Base-by-base conservation (phyloP, 2,113 vertebrate genomes). In the Callionymus lyra region DNA sequence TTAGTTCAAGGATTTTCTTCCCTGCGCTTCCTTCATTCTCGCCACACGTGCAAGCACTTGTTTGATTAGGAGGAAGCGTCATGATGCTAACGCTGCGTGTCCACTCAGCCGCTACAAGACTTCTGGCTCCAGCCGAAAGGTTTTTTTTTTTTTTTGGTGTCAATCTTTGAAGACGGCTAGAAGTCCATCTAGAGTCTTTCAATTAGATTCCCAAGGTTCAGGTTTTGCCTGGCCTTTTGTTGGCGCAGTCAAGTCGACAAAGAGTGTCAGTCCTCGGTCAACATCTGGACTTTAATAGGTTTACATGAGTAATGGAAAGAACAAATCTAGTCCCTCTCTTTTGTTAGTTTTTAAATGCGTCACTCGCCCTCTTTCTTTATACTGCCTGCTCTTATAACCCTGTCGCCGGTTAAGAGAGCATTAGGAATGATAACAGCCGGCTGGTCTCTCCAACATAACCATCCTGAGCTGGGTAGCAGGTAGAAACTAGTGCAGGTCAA, bases 251-350 rank as follows among this genome's bases (percentile, higher is more conserved):
- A 56, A 27, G 31, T 47, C 10, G 33, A 51, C 27, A 38, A 19
- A 42, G 13, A 34, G 44, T 52, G 69, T 59, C 44, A 58, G 10
- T 42, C 40, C 10, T 11, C 21, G 60, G 62, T 66, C 68, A 57
- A 56, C 70, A 77, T 72, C 73, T 82, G 66, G 74, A 36, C 44
- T 65, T 74, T 76, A 72, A 69, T 63, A 40, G 50, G 41, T 66
- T 70, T 59, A 52, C 48, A 63, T 50, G 58, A 27, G 68, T 68
- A 73, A 72, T 80, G 74, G 70, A 80, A 81, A 64, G 58, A 70
- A 44, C 34, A 44, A 44, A 47, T 68, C 50, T 52, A 2, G 34
- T 57, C 44, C 21, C 21, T 46, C 6, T 16, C 47, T 74, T 63
- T 65, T 66, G 44, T 67, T 70, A 49, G 51, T 44, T 59, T 70